Base-by-base conservation (phyloP, 2,888 invertebrate species). In the Allacma fusca region DNA sequence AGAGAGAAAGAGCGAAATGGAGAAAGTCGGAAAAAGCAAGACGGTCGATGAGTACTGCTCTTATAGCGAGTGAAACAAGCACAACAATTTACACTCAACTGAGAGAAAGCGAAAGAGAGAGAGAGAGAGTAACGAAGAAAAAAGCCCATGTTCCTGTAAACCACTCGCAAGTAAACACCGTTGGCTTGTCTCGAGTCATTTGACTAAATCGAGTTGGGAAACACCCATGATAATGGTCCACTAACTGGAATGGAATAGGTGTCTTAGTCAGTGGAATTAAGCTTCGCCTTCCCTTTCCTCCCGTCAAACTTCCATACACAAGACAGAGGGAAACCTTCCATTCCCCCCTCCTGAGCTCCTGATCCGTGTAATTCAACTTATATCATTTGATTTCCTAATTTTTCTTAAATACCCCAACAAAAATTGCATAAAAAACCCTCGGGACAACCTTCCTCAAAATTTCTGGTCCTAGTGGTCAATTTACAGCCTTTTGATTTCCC, bases 131-230 rank as follows among this genome's bases (percentile, higher is more conserved):
- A 50, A 50, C 50, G 19, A n/a, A 50, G 28, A 71, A n/a, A 50
- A 50, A 50, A 50, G 16, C 19, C 50, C 16, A 50, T 50, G 50
- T 13, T 50, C 4, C 34, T 34, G 5, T 19, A 50, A 50, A 50
- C 50, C 50, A 50, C 50, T 57, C 57, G 7, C 57, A 4, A 19
- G 19, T 23, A 21, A 44, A 34, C 26, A 26, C n/a, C 70, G n/a
- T 13, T 21, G 9, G 12, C 24, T 40, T 21, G 44, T 70, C 50
- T 62, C 44, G 19, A 74, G 74, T 44, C 74, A 74, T 74, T 72
- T 72, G 71, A 50, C 71, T 72, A 77, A 77, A 77, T 77, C 72
- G 77, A 77, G 67, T 77, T 26, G 68, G 68, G 62, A 72, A 73
- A 73, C 57, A 72, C 68, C 68, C 73, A 68, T 59, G 73, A 68